phyloP scores from a whole-genome alignment of 2,888 invertebrate genomes.

The Anarsia innoxiella region DNA sequence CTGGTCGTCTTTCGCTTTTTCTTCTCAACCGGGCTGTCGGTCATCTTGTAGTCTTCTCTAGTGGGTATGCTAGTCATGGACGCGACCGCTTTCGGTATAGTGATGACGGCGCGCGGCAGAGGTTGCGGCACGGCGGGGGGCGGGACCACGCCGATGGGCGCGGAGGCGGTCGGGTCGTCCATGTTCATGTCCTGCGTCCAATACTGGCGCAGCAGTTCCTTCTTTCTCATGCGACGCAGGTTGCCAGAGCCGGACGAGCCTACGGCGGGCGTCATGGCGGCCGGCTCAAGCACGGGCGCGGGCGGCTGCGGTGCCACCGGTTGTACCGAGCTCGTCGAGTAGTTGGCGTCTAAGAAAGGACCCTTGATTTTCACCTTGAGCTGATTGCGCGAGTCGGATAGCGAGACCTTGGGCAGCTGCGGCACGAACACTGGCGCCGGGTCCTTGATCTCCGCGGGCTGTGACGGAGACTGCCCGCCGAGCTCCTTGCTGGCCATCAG shows the following conservation, averaged over 20 bases:
- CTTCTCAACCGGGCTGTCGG: constrained; percentile 80
- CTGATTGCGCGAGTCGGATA: constrained; percentile 88
- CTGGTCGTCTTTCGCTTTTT: constrained; percentile 77
- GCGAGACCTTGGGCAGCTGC: constrained; percentile 78
- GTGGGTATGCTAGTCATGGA: constrained; percentile 92
- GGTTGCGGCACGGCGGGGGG: constrained; percentile 77
- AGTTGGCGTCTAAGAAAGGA: constrained; percentile 85
- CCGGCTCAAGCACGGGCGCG: constrained; percentile 51
- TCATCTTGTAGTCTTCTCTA: constrained; percentile 85
- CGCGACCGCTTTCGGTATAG: constrained; percentile 91
- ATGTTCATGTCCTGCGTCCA: constrained; percentile 92
- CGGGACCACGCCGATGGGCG: constrained; percentile 63
- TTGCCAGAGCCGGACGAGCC: constrained; percentile 72
- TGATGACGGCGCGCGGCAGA: constrained; percentile 81
- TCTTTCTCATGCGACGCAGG: constrained; percentile 90
- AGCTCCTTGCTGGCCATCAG: constrained; percentile 54
- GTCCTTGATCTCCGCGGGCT: background rate
- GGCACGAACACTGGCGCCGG: background rate
- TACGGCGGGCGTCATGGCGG: constrained; percentile 40
- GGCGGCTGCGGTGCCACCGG: constrained; percentile 75
- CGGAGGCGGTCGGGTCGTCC: constrained; percentile 80
- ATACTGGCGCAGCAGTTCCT: constrained; percentile 86
- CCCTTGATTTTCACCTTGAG: constrained; percentile 94
- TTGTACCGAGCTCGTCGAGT: constrained; percentile 78
- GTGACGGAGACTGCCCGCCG: constrained; percentile 24